These are phyloP conservation scores for Triplophysa tibetana DNA, from an alignment of 2,113 vertebrate species.

Conservation along the genomic window DNA sequence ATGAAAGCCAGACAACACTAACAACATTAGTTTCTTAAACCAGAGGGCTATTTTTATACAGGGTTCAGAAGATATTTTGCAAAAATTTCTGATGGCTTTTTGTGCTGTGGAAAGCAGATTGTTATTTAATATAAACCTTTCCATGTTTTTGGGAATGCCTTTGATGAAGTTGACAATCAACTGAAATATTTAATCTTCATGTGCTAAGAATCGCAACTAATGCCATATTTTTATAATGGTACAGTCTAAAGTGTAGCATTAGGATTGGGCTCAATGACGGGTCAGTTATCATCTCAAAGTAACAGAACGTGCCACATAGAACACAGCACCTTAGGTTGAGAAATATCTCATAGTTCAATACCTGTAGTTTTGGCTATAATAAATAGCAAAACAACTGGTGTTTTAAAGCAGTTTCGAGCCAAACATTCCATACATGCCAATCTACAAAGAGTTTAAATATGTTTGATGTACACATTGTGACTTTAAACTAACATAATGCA, in stretches of 20 bases:
- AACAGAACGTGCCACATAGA: neutral
- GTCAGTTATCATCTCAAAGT: neutral
- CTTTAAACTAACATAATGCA: neutral
- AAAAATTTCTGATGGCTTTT: neutral
- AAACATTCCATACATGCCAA: neutral
- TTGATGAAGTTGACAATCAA: slow-evolving; percentile 80
- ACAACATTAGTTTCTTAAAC: slow-evolving; percentile 2
- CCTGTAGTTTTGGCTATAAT: neutral
- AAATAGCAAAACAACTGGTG: no score
- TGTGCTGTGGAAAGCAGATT: neutral
- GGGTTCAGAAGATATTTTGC: slow-evolving; percentile 19
- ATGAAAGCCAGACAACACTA: slow-evolving; percentile 34
- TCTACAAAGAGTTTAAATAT: neutral
- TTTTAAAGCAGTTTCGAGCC: no score
- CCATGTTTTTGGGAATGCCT: slow-evolving; percentile 60
- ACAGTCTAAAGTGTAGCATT: neutral
- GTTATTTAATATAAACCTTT: slow-evolving; percentile 65
- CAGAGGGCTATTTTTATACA: slow-evolving; percentile 44
- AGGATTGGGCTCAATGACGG: neutral
- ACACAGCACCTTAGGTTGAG: neutral
- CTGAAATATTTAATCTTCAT: slow-evolving; percentile 64
- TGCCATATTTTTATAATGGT: slow-evolving; percentile 64
- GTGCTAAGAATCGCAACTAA: slow-evolving; percentile 53
- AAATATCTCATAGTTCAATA: neutral
- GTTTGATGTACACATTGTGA: neutral